phyloP scores from a whole-genome alignment of 1,140 invertebrate species.

The Ephestia elutella region DNA sequence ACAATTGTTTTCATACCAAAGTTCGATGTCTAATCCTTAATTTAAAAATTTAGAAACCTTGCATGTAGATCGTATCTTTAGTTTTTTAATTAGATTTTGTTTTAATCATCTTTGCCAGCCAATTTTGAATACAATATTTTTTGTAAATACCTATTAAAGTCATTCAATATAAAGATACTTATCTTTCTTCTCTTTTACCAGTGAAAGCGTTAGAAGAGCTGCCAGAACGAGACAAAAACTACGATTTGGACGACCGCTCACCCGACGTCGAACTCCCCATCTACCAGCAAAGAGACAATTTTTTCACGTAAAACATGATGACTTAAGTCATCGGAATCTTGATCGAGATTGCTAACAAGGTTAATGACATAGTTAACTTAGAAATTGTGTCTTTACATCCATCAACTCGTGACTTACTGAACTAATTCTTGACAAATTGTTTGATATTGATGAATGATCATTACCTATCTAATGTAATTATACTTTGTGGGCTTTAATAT shows the following conservation, averaged over 20 bases:
- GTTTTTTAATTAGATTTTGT: too few relatives aligned
- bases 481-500: slow-evolving; percentile 25
- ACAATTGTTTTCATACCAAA: too few relatives aligned
- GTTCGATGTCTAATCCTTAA: too few relatives aligned
- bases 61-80: too few relatives aligned
- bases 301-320: slow-evolving; percentile 78
- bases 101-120: too few relatives aligned
- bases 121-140: too few relatives aligned
- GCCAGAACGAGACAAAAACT: slow-evolving; percentile 70
- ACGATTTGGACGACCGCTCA: slow-evolving; percentile 78
- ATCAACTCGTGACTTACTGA: slow-evolving; percentile 7
- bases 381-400: neutral
- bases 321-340: neutral
- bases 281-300: slow-evolving; percentile 90
- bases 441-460: slow-evolving; percentile 2
- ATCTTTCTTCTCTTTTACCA: slow-evolving; percentile 47
- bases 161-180: neutral
- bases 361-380: slow-evolving; percentile 1
- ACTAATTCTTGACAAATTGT: slow-evolving; percentile 1
- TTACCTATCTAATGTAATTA: slow-evolving; percentile 9
- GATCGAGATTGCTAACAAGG: neutral
- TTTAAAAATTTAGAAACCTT: too few relatives aligned
- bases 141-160: too few relatives aligned
- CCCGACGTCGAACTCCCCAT: slow-evolving; percentile 81
- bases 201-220: slow-evolving; percentile 84